These are phyloP conservation scores for Strix aluco DNA, from an alignment of 2,113 vertebrate genomes.

Conservation along the genomic window DNA sequence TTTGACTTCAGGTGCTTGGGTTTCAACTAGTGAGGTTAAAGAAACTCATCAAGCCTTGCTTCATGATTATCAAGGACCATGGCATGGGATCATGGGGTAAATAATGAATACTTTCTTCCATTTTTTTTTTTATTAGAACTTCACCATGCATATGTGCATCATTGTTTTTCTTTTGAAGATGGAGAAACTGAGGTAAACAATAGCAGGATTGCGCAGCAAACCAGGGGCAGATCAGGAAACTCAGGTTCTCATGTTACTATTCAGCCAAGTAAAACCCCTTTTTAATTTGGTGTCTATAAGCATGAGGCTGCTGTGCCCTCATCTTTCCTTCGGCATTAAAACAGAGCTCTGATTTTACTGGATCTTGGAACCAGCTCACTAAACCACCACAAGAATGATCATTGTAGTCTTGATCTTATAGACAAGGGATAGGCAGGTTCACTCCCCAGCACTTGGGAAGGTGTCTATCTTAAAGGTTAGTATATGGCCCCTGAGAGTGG, in stretches of 20 bases:
- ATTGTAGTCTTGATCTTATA: background rate
- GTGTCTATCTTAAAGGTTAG: background rate
- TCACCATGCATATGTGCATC: background rate
- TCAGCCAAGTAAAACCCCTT: background rate
- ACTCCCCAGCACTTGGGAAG: background rate
- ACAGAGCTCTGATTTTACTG: background rate
- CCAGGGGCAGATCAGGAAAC: background rate
- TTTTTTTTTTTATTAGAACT: background rate
- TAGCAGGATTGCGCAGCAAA: background rate
- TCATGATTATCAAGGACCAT: background rate
- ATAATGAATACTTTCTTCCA: background rate
- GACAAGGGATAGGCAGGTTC: background rate
- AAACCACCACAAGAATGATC: background rate
- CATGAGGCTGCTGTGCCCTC: background rate
- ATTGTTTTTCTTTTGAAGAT: background rate
- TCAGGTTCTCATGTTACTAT: background rate
- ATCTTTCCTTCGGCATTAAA: background rate
- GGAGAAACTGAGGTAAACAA: background rate
- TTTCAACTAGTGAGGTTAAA: background rate
- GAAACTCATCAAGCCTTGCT: background rate
- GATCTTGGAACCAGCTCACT: background rate
- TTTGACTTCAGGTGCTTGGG: background rate
- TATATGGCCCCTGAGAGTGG: background rate
- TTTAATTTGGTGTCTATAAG: background rate
- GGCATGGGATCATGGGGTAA: background rate